phyloP scores from a whole-genome alignment of 2,888 invertebrate species.

The Anagyrus pseudococci region DNA sequence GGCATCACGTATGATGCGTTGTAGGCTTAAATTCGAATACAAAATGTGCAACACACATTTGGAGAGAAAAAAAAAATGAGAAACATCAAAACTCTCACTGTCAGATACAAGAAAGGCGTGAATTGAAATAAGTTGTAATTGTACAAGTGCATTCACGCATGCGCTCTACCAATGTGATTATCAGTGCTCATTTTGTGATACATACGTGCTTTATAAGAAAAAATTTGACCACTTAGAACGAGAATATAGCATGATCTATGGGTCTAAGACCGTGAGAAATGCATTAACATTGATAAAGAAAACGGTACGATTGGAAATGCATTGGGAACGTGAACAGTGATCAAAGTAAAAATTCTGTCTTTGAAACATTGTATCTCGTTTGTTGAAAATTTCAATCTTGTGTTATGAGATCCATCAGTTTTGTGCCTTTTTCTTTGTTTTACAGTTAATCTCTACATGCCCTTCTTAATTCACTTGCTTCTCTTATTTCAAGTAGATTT shows the following conservation, averaged over 20 bases:
- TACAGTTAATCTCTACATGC: neutral
- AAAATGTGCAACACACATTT: constrained; percentile 59
- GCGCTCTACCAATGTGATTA: constrained; percentile 52
- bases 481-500: neutral
- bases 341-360: constrained; percentile 2
- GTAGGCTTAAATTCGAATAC: constrained; percentile 43
- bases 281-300: constrained; percentile 16
- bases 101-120: constrained; percentile 58
- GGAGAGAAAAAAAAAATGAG: too few relatives aligned
- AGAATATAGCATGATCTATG: constrained; percentile 6
- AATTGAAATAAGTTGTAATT: constrained; percentile 36
- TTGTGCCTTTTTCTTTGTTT: constrained; percentile 8
- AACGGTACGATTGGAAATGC: constrained; percentile 14
- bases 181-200: constrained; percentile 27
- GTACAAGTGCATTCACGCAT: constrained; percentile 58
- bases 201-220: constrained; percentile 24
- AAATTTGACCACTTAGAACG: constrained; percentile 16
- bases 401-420: constrained; percentile 25
- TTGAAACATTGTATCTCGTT: constrained; percentile 2
- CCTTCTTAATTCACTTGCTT: too few relatives aligned
- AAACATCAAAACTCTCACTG: constrained; percentile 63
- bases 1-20: constrained; percentile 38
- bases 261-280: constrained; percentile 15
- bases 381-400: constrained; percentile 9
- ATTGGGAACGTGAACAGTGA: neutral